These are phyloP conservation scores for Drosophila formosana DNA, from an alignment of 2,888 invertebrate genomes.

Conservation along the genomic window DNA sequence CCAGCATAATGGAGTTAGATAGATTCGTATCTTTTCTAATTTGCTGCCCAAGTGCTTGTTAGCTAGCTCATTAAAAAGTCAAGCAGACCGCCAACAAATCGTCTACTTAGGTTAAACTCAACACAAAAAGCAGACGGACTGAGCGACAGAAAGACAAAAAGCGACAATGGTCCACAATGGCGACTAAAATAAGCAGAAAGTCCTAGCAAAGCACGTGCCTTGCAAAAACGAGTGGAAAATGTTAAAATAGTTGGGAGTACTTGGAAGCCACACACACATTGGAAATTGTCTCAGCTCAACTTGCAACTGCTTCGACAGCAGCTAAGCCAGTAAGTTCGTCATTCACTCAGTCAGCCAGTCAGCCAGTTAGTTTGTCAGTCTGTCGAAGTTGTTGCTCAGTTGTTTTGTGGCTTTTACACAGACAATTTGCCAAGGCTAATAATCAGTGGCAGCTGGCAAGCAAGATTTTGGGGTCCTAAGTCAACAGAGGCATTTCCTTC, in stretches of 20 bases:
- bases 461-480: constrained; percentile 59
- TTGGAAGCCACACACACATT: constrained; percentile 33
- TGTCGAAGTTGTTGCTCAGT: constrained; percentile 21
- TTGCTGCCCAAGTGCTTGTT: constrained; percentile 34
- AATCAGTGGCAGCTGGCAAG: constrained; percentile 53
- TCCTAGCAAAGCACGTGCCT: constrained; percentile 50
- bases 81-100: constrained; percentile 57
- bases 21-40: constrained; percentile 46
- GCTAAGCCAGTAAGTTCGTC: constrained; percentile 24
- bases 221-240: constrained; percentile 62
- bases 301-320: constrained; percentile 19
- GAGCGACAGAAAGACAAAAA: neutral
- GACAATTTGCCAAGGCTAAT: constrained; percentile 55
- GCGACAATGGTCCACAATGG: constrained; percentile 20
- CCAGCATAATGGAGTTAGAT: constrained; percentile 36
- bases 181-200: constrained; percentile 23
- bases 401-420: constrained; percentile 46
- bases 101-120: constrained; percentile 44
- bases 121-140: neutral
- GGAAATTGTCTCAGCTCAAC: constrained; percentile 29
- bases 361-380: constrained; percentile 12
- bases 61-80: constrained; percentile 65
- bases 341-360: constrained; percentile 18
- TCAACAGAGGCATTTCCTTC: constrained; percentile 57
- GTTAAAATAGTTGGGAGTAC: constrained; percentile 57